phyloP scores from a whole-genome alignment of 2,113 vertebrate species.

The Eubucco bourcierii region DNA sequence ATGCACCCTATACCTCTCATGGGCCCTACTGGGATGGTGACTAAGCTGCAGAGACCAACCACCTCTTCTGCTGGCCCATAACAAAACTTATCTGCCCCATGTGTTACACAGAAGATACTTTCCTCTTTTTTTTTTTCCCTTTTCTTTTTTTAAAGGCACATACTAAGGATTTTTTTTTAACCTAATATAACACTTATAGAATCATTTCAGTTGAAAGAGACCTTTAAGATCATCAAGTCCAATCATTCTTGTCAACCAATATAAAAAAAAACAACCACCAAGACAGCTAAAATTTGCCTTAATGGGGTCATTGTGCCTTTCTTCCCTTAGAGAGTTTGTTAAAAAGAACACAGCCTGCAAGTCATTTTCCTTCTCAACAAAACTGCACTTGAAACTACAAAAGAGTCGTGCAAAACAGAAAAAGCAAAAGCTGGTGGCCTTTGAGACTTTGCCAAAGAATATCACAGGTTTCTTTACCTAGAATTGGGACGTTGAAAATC shows the following conservation, averaged over 20 bases:
- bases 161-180: rapidly evolving
- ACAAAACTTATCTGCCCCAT: background rate
- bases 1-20: background rate
- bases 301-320: background rate
- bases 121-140: background rate
- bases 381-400: background rate
- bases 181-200: background rate
- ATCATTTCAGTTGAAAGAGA: too few species aligned
- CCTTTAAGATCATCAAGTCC: too few species aligned
- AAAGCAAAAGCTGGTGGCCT: background rate
- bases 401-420: background rate
- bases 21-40: background rate
- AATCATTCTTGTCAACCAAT: background rate
- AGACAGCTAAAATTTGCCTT: background rate
- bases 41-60: background rate
- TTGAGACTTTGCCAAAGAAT: background rate
- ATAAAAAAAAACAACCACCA: background rate
- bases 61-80: background rate
- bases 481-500: background rate
- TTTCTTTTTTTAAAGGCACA: background rate
- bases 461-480: background rate
- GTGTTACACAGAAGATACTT: background rate
- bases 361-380: background rate
- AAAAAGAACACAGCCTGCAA: background rate
- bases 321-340: background rate